phyloP scores from a whole-genome alignment of 1,140 invertebrate genomes.

The Conus ventricosus region DNA sequence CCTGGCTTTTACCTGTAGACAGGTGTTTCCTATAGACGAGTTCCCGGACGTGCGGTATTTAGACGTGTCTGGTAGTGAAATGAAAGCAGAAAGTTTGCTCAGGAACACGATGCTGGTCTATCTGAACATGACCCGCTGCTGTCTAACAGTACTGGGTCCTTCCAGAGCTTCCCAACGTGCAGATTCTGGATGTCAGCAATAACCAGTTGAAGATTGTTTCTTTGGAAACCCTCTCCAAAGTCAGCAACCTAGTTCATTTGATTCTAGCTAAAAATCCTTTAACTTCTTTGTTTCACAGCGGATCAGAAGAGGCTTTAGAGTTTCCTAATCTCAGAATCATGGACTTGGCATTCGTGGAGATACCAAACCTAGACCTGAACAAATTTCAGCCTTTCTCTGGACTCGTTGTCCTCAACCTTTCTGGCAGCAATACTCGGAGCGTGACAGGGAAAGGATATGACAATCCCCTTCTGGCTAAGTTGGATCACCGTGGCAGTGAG shows the following conservation, averaged over 20 bases:
- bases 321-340: background rate
- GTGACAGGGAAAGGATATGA: background rate
- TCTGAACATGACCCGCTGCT: no score
- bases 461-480: background rate
- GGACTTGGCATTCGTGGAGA: background rate
- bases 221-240: background rate
- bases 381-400: slow-evolving; percentile 12
- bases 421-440: background rate
- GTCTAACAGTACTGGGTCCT: no score
- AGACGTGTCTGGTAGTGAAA: background rate
- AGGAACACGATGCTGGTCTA: no score
- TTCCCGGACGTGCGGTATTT: background rate
- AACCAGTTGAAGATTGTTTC: slow-evolving; percentile 26
- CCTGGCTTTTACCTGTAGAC: background rate
- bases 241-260: slow-evolving; percentile 14
- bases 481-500: background rate
- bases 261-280: slow-evolving; percentile 19
- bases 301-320: background rate
- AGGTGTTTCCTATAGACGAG: background rate
- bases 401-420: slow-evolving; percentile 8
- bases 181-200: slow-evolving; percentile 31
- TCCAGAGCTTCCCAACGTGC: background rate
- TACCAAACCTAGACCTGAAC: slow-evolving; percentile 1
- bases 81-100: background rate
- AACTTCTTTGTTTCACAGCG: background rate